These are phyloP conservation scores for Verasper variegatus DNA, from an alignment of 2,113 vertebrate genomes.

Conservation along the genomic window DNA sequence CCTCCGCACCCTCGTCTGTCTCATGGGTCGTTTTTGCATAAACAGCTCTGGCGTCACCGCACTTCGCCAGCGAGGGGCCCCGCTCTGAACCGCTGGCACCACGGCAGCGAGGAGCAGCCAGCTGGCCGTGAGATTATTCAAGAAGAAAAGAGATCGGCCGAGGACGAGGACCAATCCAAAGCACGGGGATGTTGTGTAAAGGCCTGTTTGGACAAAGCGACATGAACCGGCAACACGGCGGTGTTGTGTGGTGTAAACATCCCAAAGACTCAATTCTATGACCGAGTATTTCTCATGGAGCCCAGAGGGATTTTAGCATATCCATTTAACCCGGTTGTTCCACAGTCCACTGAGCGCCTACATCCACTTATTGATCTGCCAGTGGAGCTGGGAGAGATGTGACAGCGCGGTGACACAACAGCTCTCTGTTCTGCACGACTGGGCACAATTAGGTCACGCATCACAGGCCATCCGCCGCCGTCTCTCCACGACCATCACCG, in stretches of 20 bases:
- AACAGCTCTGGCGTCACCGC: background rate
- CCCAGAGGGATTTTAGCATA: conserved; percentile 8
- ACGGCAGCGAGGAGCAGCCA: conserved; percentile 32
- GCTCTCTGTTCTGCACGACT: conserved; percentile 48
- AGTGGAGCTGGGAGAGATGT: conserved; percentile 34
- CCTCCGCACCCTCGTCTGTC: conserved; percentile 8
- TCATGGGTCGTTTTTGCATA: background rate
- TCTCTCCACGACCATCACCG: background rate
- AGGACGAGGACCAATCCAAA: conserved; percentile 1
- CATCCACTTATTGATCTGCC: conserved; percentile 52
- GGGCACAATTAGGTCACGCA: conserved; percentile 10
- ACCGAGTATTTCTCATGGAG: background rate
- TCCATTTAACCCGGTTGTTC: conserved; percentile 14
- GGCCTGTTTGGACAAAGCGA: background rate
- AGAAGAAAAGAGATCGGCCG: conserved; percentile 21
- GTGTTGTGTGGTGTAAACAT: conserved; percentile 31
- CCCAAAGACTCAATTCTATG: background rate
- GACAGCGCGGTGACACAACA: conserved; percentile 44
- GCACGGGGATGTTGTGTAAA: conserved; percentile 3
- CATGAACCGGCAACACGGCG: conserved; percentile 36
- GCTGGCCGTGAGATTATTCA: conserved; percentile 40
- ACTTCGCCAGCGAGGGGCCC: conserved; percentile 30
- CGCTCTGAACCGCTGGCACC: conserved; percentile 38
- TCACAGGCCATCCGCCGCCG: background rate
- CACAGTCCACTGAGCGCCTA: conserved; percentile 18